Evolutionary conservation across 2,113 vertebrate species (phyloP).

Genomic region (Telmatochromis bifrenatus): DNA sequence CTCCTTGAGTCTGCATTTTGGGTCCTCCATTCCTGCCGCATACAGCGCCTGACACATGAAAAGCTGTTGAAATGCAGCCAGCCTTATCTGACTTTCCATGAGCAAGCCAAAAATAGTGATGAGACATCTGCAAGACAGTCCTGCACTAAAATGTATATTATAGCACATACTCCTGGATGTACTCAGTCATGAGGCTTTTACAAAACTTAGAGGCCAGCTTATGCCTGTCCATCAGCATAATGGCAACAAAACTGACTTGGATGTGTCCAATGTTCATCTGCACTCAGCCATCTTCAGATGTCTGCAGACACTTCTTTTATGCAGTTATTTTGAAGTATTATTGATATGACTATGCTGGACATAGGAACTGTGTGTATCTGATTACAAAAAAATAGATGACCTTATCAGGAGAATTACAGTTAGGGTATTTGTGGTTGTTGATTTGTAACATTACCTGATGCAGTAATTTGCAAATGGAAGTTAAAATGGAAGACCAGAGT

Average conservation of each 20-base stretch:
- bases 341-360: not conserved
- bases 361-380: not conserved
- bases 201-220: not conserved
- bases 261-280: not conserved
- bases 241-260: not conserved
- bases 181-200: not conserved
- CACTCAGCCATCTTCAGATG: not conserved
- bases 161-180: not conserved
- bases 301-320: not conserved
- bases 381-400: not conserved
- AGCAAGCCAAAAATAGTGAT: not conserved
- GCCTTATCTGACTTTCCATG: not conserved
- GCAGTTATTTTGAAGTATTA: not conserved
- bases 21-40: not conserved
- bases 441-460: not conserved
- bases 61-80: not conserved
- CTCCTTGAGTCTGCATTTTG: not conserved
- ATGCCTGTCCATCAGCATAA: not conserved
- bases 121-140: not conserved
- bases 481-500: not conserved
- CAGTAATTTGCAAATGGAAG: not conserved
- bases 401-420: fast-evolving
- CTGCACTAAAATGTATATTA: not conserved
- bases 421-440: not conserved
- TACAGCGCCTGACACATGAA: not conserved